Evolutionary conservation across 2,888 invertebrate species (phyloP), one percentile per base, ranked within the genome.

Genomic region (Xylota sylvarum): DNA sequence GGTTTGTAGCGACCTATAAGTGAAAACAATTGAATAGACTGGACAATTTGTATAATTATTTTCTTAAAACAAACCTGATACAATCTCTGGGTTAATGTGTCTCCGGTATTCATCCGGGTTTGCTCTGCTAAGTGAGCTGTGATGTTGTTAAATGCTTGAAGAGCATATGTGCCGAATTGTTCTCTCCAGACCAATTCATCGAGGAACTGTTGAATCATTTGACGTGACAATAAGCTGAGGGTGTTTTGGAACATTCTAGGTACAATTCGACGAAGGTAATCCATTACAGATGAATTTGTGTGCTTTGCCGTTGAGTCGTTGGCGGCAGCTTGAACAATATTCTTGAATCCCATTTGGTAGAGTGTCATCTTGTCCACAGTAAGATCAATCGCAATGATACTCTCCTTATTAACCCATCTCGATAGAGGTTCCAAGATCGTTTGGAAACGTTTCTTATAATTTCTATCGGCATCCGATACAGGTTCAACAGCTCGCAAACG

Each of bases 231-330:
- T 88, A 97, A 91, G 9, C 97, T 97, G 6, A 97, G 92, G 0
- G 97, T 97, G 89, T 97, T 97, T 93, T 97, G 96, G 93, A 97
- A 98, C 97, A 97, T 97, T 89, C 97, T 94, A 0, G 98, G 97
- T 2, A 97, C 97, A 70, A 97, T 96, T 87, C 96, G 94, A 35
- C 97, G 93, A 87, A 98, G 92, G 90, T 97, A 98, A 90, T 97
- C 97, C 97, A 98, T 97, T 6, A 97, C 96, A 72, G 95, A 95
- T 0, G 95, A 94, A 89, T 96, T 96, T 65, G 95, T 95, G 88
- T 95, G 94, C 88, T 94, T 93, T 23, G 93, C 93, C 56, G 90
- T 93, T 90, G 87, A 92, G 89, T 90, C 93, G 4, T 90, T 91
- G 82, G 90, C 91, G 37, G 89, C 93, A 90, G 90, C 95, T 93